Evolutionary conservation across 1,140 invertebrate genomes (phyloP).

Genomic region (Oreohelix idahoensis): DNA sequence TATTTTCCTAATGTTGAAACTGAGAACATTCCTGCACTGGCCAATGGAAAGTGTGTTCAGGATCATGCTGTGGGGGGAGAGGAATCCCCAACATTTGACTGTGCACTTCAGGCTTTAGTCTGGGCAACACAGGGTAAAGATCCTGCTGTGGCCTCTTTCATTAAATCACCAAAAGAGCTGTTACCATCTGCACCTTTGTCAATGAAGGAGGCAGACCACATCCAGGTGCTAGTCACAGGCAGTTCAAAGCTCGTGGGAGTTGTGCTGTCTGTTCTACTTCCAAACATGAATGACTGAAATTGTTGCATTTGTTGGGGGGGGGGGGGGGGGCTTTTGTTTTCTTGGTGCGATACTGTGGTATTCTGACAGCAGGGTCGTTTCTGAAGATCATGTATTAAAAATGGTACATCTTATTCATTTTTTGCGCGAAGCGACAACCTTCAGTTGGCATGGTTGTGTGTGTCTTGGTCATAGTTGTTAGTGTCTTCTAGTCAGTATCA

Average conservation of each 20-base stretch:
- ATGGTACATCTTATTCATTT: too few relatives aligned
- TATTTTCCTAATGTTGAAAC: neutral
- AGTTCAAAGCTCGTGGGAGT: slow-evolving; percentile 93
- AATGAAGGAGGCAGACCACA: slow-evolving; percentile 51
- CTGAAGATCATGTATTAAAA: too few relatives aligned
- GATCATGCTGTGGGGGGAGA: neutral
- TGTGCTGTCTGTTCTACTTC: slow-evolving; percentile 76
- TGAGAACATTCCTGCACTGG: neutral
- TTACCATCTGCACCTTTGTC: neutral
- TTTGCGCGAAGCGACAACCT: too few relatives aligned
- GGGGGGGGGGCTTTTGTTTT: too few relatives aligned
- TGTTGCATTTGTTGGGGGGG: too few relatives aligned
- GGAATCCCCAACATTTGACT: slow-evolving; percentile 27
- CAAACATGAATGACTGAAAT: slow-evolving; percentile 39
- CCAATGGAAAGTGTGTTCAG: neutral
- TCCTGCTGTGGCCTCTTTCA: neutral
- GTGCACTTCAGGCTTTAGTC: slow-evolving; percentile 42
- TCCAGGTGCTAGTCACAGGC: slow-evolving; percentile 88
- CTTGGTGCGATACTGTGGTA: too few relatives aligned
- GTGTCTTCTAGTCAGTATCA: too few relatives aligned
- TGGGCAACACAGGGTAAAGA: slow-evolving; percentile 42
- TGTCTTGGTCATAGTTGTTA: too few relatives aligned
- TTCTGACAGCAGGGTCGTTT: too few relatives aligned
- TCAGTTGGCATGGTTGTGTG: too few relatives aligned
- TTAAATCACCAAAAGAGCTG: neutral